phyloP scores from a whole-genome alignment of 2,797 vertebrate genomes.

The Cuculus canorus region DNA sequence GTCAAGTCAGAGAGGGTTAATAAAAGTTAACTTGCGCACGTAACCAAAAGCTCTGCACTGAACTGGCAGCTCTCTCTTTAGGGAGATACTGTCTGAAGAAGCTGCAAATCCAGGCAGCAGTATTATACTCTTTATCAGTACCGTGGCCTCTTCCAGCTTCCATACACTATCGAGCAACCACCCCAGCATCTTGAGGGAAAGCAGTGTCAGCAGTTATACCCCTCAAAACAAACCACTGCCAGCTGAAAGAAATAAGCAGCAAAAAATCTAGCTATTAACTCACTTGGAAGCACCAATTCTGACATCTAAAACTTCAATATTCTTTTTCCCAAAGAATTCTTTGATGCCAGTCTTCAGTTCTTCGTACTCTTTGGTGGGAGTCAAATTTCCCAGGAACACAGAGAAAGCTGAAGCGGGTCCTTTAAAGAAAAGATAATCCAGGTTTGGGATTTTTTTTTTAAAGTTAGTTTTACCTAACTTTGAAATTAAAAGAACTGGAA shows the following conservation, averaged over 20 bases:
- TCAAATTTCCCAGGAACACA: conserved; percentile 89
- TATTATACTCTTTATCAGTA: neutral
- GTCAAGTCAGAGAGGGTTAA: neutral
- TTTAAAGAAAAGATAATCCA: neutral
- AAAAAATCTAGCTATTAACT: conserved; percentile 37
- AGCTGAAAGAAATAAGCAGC: neutral
- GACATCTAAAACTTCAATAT: conserved; percentile 84
- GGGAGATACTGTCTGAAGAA: neutral
- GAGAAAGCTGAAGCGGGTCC: conserved; percentile 79
- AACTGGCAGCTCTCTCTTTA: neutral
- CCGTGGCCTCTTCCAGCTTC: neutral
- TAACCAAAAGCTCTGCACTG: neutral
- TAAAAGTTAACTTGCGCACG: neutral
- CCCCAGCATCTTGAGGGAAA: neutral
- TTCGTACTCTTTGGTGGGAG: conserved; percentile 84
- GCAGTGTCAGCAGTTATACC: neutral
- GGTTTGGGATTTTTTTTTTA: neutral
- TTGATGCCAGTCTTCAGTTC: conserved; percentile 86
- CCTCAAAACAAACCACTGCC: neutral
- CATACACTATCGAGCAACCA: neutral
- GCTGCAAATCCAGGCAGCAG: neutral
- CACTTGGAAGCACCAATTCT: conserved; percentile 90
- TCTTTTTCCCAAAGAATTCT: conserved; percentile 91
- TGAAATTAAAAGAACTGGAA: neutral
- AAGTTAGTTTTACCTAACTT: no score